These are phyloP conservation scores for Timandra comae DNA, from an alignment of 2,888 invertebrate species.

Conservation along the genomic window DNA sequence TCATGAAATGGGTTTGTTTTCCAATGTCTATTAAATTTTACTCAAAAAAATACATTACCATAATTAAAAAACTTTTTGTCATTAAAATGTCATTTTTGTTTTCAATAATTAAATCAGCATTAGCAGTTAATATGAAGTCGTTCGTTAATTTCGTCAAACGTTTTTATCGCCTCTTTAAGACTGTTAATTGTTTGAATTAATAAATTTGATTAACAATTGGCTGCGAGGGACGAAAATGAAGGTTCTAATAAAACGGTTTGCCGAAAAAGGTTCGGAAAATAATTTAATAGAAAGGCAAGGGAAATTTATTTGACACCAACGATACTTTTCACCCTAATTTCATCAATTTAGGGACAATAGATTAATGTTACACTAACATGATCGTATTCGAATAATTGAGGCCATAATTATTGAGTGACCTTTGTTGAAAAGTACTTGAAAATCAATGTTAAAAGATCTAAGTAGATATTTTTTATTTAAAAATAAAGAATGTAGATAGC, in stretches of 20 bases:
- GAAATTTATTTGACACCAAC: conserved; percentile 25
- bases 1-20: conserved; percentile 12
- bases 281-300: conserved; percentile 25
- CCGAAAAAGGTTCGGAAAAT: conserved; percentile 33
- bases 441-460: too few relatives aligned
- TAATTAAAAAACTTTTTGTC: conserved; percentile 2
- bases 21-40: neutral
- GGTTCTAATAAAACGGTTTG: conserved; percentile 40
- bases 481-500: conserved; percentile 15
- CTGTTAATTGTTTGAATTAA: conserved; percentile 58
- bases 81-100: neutral
- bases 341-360: conserved; percentile 16
- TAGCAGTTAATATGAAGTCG: too few relatives aligned
- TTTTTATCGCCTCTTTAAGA: conserved; percentile 31
- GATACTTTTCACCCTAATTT: conserved; percentile 18
- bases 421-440: too few relatives aligned
- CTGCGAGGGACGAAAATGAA: conserved; percentile 41
- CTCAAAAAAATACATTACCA: neutral
- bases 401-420: too few relatives aligned
- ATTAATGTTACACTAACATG: conserved; percentile 16
- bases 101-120: neutral
- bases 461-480: too few relatives aligned
- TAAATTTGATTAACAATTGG: conserved; percentile 44
- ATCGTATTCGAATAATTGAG: conserved; percentile 10
- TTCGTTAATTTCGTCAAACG: conserved; percentile 18